Base-by-base conservation (phyloP, 2,113 vertebrate species). In the Dascyllus trimaculatus region DNA sequence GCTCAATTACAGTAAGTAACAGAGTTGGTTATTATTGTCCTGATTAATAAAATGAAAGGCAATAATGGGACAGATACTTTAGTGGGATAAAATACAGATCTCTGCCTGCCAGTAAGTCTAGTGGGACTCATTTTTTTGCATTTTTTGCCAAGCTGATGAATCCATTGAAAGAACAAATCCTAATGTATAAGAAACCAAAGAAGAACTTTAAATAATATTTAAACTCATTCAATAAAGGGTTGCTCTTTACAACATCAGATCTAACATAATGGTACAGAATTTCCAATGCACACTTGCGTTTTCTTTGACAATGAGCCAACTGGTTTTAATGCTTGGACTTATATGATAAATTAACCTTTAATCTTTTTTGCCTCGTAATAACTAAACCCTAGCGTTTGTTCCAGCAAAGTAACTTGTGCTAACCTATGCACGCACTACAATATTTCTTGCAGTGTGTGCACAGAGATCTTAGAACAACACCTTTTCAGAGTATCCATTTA, bases 11-110 rank as follows among this genome's bases (percentile, higher is more conserved):
- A 67, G 32, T n/a, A 21, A 71, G 40, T 4, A 21, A 17, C 3
- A 1, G 54, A 49, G 49, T 11, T 35, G 17, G 19, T 53, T 29
- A 61, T 19, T 35, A 17, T 72, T 72, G 67, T 59, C 15, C 64
- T 14, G 0, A 82, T 85, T 60, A 80, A 80, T 81, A 80, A n/a
- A 62, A 74, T 61, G 52, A 83, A 79, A 77, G 38, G 38, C n/a
- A 7, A 86, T 52, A 71, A 79, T 48, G 57, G 21, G 60, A 32
- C 15, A 19, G 63, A 75, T 63, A 29, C 9, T 32, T 75, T 61
- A 68, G 71, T 26, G 25, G 65, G 32, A 76, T 48, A 38, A 76
- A 83, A 70, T 59, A 57, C 58, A 62, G 19, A 26, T 48, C 43
- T 25, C 56, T 5, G 22, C 57, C 48, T 45, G 61, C 56, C n/a